phyloP scores from a whole-genome alignment of 37 sponge, comb jelly and placozoan genomes.

The Geodia barretti region DNA sequence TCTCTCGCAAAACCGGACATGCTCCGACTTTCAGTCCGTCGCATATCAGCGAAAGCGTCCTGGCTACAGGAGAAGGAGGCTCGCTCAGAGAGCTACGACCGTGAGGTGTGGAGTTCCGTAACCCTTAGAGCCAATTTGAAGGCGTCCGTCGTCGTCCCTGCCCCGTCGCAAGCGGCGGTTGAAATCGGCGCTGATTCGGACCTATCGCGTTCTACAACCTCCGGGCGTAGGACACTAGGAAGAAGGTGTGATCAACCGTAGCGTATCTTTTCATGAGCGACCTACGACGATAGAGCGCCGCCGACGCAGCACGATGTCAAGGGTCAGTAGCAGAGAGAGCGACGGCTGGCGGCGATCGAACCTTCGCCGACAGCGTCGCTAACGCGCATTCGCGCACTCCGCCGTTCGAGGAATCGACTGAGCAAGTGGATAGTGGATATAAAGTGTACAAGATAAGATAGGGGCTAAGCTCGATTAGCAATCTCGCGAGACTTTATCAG shows the following conservation, averaged over 20 bases:
- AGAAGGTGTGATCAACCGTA: constrained; percentile 41
- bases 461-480: background rate
- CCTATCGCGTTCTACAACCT: constrained; percentile 12
- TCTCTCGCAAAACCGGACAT: constrained; percentile 7
- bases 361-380: too few species aligned
- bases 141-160: constrained; percentile 12
- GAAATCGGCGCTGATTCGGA: constrained; percentile 46
- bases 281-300: constrained; percentile 32
- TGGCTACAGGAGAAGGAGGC: constrained; percentile 64
- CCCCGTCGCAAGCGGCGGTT: background rate
- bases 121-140: constrained; percentile 28
- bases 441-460: constrained; percentile 6
- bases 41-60: constrained; percentile 10
- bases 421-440: constrained; percentile 51
- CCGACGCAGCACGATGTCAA: constrained; percentile 4
- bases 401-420: constrained; percentile 50
- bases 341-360: constrained; percentile 58
- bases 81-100: constrained; percentile 39
- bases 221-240: constrained; percentile 25
- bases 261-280: constrained; percentile 40
- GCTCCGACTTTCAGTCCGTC: constrained; percentile 45
- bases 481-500: background rate
- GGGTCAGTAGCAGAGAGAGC: constrained; percentile 24
- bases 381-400: background rate
- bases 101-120: constrained; percentile 18